A percentile compares a stretch with the other conserved stretches of the same genome.
Evolutionary conservation across 2,797 vertebrate genomes (phyloP).

Genomic region (Tapera naevia): DNA sequence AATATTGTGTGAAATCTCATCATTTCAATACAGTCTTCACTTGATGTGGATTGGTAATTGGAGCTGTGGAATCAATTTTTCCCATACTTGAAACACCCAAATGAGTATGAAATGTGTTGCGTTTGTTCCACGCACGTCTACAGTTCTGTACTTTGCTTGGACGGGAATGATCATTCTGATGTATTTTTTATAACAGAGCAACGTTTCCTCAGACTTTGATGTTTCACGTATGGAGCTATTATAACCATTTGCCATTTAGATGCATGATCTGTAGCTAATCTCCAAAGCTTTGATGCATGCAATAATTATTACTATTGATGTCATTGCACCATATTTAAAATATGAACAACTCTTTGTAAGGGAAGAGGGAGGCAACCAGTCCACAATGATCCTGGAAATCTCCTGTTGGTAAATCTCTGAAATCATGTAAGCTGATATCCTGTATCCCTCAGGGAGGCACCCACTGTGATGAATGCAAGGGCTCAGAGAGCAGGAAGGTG

Average conservation of each 20-base stretch:
- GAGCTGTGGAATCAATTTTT: constrained; percentile 40
- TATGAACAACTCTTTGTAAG: not conserved
- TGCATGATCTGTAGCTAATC: constrained; percentile 40
- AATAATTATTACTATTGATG: constrained; percentile 61
- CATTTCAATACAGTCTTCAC: not conserved
- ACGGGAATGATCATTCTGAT: constrained; percentile 56
- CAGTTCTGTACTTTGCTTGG: constrained; percentile 9
- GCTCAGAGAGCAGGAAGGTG: not conserved
- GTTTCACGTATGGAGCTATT: constrained; percentile 44
- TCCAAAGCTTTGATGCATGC: constrained; percentile 47
- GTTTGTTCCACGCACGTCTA: constrained; percentile 25
- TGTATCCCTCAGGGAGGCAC: not conserved
- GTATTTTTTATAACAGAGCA: constrained; percentile 67
- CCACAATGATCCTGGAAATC: not conserved
- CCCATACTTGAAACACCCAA: constrained; percentile 1
- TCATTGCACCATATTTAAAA: constrained; percentile 46
- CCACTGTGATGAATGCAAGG: not conserved
- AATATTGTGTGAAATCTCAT: constrained; percentile 41
- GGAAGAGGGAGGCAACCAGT: not conserved
- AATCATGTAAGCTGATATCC: not conserved
- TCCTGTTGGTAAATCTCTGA: not conserved
- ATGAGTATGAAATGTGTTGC: constrained; percentile 20
- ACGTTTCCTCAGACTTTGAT: constrained; percentile 58
- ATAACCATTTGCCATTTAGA: constrained; percentile 46
- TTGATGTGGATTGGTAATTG: constrained; percentile 32